A percentile compares a stretch with the other conserved stretches of the same genome.
These are phyloP conservation scores for Coluber constrictor DNA, from an alignment of 2,797 vertebrate genomes.

Conservation along the genomic window DNA sequence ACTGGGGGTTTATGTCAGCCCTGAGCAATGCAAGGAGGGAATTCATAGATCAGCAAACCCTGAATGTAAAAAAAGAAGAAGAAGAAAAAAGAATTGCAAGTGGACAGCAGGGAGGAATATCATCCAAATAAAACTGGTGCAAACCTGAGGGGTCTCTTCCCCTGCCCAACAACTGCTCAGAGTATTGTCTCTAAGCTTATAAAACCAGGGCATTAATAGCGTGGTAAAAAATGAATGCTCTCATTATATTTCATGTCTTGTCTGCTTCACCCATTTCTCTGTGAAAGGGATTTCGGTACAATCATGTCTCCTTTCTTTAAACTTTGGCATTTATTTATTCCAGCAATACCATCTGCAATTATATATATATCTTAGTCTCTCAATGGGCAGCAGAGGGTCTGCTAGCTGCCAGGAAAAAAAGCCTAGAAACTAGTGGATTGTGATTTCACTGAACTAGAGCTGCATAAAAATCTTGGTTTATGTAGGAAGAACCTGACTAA, in stretches of 20 bases:
- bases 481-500: too few species aligned
- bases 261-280: not conserved
- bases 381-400: too few species aligned
- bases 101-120: not conserved
- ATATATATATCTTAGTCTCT: too few species aligned
- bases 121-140: not conserved
- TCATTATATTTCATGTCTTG: not conserved
- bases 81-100: not conserved
- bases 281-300: not conserved
- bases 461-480: too few species aligned
- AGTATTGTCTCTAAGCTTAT: not conserved
- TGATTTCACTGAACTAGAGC: too few species aligned
- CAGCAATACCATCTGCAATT: not conserved
- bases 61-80: not conserved
- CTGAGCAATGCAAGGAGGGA: not conserved
- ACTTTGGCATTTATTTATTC: not conserved
- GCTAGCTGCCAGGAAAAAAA: too few species aligned
- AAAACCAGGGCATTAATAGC: not conserved
- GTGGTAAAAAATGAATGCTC: not conserved
- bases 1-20: not conserved
- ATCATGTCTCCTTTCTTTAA: not conserved
- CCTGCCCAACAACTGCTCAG: not conserved
- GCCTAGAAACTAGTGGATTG: too few species aligned
- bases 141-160: not conserved
- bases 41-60: not conserved